Percentiles rank a stretch among this genome's conserved stretches.
Evolutionary conservation across 2,888 invertebrate species (phyloP).

Genomic region (Isoperla grammatica): DNA sequence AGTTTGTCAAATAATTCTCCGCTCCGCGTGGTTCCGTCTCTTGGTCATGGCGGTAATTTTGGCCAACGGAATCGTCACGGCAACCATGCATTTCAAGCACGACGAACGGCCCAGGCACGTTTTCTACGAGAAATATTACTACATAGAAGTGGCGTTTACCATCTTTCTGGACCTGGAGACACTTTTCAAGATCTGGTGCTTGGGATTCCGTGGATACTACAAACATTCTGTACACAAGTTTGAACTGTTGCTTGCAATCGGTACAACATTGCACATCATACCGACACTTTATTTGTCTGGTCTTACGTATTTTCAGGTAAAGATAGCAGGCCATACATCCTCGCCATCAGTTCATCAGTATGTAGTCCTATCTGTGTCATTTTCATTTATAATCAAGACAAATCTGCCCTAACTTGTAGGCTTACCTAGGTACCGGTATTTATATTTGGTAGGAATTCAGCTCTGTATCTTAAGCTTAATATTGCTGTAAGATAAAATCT

Average conservation of each 20-base stretch:
- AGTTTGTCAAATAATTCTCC: conserved; percentile 75
- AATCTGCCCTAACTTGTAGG: conserved; percentile 24
- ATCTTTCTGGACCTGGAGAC: conserved; percentile 91
- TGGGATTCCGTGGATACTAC: conserved; percentile 92
- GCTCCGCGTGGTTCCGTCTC: conserved; percentile 88
- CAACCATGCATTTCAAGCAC: conserved; percentile 92
- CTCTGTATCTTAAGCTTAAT: too few relatives aligned
- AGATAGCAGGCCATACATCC: too few relatives aligned
- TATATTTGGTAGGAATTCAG: too few relatives aligned
- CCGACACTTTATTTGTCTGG: conserved; percentile 88
- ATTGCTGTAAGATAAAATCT: too few relatives aligned
- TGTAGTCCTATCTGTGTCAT: background rate
- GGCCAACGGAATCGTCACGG: conserved; percentile 92
- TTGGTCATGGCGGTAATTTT: conserved; percentile 92
- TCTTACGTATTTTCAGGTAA: conserved; percentile 92
- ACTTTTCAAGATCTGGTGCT: conserved; percentile 94
- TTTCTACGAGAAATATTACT: conserved; percentile 89
- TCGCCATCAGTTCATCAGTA: background rate
- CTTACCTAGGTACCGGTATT: too few relatives aligned
- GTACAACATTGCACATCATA: conserved; percentile 90
- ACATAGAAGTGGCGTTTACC: conserved; percentile 92
- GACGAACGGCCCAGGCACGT: conserved; percentile 75
- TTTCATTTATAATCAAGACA: conserved; percentile 18
- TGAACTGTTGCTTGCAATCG: conserved; percentile 86
- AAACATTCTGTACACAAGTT: conserved; percentile 97